These are phyloP conservation scores for Actinia tenebrosa DNA, from an alignment of 64 coral and sea anemone species.

Conservation along the genomic window DNA sequence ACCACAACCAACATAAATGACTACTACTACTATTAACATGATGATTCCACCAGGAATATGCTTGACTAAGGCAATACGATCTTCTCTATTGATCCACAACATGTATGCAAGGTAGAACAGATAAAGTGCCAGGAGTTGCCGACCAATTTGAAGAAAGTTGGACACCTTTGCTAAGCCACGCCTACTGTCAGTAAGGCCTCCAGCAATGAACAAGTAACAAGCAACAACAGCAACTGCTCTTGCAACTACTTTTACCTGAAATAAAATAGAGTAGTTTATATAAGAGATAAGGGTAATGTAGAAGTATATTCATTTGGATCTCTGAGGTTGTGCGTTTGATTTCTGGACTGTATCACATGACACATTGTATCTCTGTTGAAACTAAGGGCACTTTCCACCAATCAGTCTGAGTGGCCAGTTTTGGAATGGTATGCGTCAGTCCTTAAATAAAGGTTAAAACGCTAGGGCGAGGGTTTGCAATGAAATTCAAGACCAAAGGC, in stretches of 20 bases:
- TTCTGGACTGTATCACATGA: no score
- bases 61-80: conserved; percentile 57
- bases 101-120: conserved; percentile 89
- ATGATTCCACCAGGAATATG: conserved; percentile 76
- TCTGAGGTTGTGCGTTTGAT: no score
- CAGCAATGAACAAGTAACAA: conserved; percentile 83
- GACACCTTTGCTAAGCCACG: conserved; percentile 32
- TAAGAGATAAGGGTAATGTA: no score
- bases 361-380: no score
- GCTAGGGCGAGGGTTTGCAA: no score
- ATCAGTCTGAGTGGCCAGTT: no score
- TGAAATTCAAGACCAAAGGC: no score
- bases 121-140: conserved; percentile 73
- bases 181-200: conserved; percentile 69
- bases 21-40: conserved; percentile 57
- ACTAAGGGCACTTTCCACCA: no score
- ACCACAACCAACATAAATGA: conserved; percentile 73
- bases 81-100: conserved; percentile 74
- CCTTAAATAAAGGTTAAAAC: no score
- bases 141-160: conserved; percentile 66
- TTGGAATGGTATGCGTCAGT: no score
- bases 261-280: not conserved
- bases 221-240: conserved; percentile 67
- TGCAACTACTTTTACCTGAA: conserved; percentile 67
- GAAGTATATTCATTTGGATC: no score